Conservation (phyloP, 2,113 vertebrate species). For the Morphnarchus princeps region DNA sequence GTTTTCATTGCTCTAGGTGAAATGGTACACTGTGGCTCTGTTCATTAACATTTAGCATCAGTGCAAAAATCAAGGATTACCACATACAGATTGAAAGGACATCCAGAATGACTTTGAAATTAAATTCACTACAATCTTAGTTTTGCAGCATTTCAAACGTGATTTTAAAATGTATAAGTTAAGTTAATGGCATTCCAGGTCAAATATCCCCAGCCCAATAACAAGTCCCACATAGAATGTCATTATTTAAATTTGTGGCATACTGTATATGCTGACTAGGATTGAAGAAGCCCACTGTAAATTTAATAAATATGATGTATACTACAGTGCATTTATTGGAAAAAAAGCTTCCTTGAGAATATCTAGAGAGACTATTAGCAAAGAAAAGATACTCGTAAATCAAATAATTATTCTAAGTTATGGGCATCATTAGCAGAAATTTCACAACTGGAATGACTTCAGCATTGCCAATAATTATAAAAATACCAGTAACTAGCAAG, state of each 20-base stretch:
- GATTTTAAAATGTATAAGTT: constrained; percentile 76
- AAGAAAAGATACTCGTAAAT: not conserved
- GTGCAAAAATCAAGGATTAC: constrained; percentile 74
- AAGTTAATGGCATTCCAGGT: constrained; percentile 71
- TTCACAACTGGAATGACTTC: not conserved
- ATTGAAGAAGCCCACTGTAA: not conserved
- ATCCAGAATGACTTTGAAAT: constrained; percentile 74
- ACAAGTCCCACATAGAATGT: constrained; percentile 48
- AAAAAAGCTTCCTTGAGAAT: not conserved
- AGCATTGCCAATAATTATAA: not conserved
- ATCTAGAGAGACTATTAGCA: not conserved
- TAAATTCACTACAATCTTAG: constrained; percentile 75
- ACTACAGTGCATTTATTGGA: not conserved
- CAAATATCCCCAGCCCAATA: constrained; percentile 65
- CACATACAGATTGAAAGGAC: constrained; percentile 75
- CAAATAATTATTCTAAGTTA: not conserved
- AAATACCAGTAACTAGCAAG: not conserved
- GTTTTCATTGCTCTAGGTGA: constrained; percentile 81
- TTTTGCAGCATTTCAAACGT: constrained; percentile 70
- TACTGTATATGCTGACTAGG: not conserved
- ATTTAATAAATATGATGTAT: constrained; percentile 59
- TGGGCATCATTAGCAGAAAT: not conserved
- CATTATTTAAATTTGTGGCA: constrained; percentile 69
- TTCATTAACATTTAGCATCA: constrained; percentile 82
- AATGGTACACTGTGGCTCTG: constrained; percentile 71